Evolutionary conservation across 2,888 invertebrate species (phyloP), one percentile per base, ranked within the genome.

Genomic region (Sceliomorpha sp.): DNA sequence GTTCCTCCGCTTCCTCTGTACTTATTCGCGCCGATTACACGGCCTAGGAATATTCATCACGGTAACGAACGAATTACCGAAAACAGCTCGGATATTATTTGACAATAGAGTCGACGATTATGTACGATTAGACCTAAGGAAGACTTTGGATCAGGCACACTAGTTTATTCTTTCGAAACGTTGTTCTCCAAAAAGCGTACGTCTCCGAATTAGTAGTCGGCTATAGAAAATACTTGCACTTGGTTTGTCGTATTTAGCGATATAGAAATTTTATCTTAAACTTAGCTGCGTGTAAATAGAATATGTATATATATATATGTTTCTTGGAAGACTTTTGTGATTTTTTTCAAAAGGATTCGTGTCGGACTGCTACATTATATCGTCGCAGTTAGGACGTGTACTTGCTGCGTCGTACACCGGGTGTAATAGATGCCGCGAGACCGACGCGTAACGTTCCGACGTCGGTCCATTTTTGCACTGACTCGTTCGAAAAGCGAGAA

Each of bases 251-350:
- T 10, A 31, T 31, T 27, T n/a, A 42, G 37, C 12, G 17, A 37
- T 53, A 59, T 42, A 27, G 26, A 53, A 58, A 45, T 51, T 51
- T 40, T 42, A 39, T 14, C 26, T 26, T 44, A 37, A 31, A 27
- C 14, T 40, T 48, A 48, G 20, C 36, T 59, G 26, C 51, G 24
- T 44, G 15, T 32, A 47, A 45, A 51, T 32, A 67, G n/a, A n/a
- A n/a, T 45, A 45, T 51, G 50, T 66, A 45, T 69, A 68, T 56
- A 53, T 50, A n/a, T 26, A 27, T 32, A 34, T 70, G 60, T 36
- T 70, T 74, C 79, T 60, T 85, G 86, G 86, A 86, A 86, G 86
- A 86, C 86, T 83, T 80, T 75, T 81, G 86, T 86, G 86, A 86
- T 86, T 84, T 83, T 77, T 84, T 83, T 77, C 51, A 40, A 13